Conservation (phyloP, 2,797 vertebrate species). For the Acanthurus leucopareius region DNA sequence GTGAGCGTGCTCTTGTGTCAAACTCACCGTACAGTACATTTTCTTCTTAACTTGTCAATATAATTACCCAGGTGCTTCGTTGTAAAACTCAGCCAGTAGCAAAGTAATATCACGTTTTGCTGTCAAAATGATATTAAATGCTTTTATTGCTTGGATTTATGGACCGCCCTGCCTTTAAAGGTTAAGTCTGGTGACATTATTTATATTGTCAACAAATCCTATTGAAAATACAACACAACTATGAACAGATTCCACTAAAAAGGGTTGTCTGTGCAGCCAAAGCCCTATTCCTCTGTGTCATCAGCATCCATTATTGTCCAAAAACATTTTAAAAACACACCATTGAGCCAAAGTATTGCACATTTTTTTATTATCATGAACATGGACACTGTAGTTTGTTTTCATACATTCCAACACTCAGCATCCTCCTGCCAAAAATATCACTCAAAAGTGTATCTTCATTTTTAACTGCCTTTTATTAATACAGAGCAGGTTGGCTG, state of each 20-base stretch:
- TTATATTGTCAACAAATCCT: not conserved
- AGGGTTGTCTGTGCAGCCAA: not conserved
- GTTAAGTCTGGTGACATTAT: not conserved
- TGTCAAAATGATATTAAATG: not conserved
- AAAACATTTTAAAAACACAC: not conserved
- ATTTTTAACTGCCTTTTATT: too few relatives aligned
- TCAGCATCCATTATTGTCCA: not conserved
- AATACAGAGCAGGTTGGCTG: too few relatives aligned
- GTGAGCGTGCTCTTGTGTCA: constrained; percentile 42
- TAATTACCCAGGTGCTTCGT: constrained; percentile 8
- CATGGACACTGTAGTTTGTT: not conserved
- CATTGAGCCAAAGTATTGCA: not conserved
- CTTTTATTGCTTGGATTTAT: too few relatives aligned
- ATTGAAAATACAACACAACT: not conserved
- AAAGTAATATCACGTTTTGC: constrained; percentile 6
- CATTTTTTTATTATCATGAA: not conserved
- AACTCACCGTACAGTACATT: constrained; percentile 39
- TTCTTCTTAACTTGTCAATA: constrained; percentile 29
- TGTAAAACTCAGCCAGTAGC: constrained; percentile 10
- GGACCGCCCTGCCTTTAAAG: not conserved
- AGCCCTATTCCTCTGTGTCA: not conserved
- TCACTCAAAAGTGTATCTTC: not conserved
- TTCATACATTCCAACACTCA: not conserved
- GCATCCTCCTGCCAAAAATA: not conserved
- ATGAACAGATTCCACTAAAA: not conserved